Base-by-base conservation (phyloP, 1,140 invertebrate genomes). In the Neuroterus valhalla region DNA sequence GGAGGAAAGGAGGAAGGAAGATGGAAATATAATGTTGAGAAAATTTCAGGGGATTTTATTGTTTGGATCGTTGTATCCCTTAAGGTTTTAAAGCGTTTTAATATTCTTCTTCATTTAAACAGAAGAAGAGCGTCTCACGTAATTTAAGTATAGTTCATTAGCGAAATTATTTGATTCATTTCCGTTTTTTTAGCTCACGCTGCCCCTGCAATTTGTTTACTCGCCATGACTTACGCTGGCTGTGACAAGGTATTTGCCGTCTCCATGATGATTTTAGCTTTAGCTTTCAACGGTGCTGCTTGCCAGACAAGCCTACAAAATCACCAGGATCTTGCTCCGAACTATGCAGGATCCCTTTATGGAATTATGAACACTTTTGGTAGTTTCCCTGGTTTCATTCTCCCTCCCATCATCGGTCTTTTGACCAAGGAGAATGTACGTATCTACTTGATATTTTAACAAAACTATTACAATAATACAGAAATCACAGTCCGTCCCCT, bases 301-400 rank as follows among this genome's bases (percentile, higher is more conserved):
- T 96, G 95, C 21, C 91, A 96, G 68, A 96, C 96, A 0, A 97
- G 93, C 88, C 91, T 96, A 82, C 94, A 95, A 81, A 97, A 97
- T 85, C 95, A 96, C 75, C 93, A 97, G 88, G 95, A 96, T 88
- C 89, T 97, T 44, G 94, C 95, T 0, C 94, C 94, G 2, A 96
- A 96, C 86, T 95, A 92, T 89, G 96, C 96, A 19, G 94, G 94
- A 45, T 93, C 94, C 1, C 84, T 95, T 10, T 95, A 95, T 74
- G 94, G 94, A 19, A 93, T 95, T 46, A 94, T 94, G 71, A 95
- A 95, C 76, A 94, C 93, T 15, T 89, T 95, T 46, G 94, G 94
- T 8, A 94, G 94, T 48, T 94, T 93, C 1, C 92, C 94, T 12
- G 94, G 94, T 50, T 94, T 95, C 78, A 93, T 95, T 50, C 94